Evolutionary conservation across 1,140 invertebrate species (phyloP).

Genomic region (Cyclina sinensis): DNA sequence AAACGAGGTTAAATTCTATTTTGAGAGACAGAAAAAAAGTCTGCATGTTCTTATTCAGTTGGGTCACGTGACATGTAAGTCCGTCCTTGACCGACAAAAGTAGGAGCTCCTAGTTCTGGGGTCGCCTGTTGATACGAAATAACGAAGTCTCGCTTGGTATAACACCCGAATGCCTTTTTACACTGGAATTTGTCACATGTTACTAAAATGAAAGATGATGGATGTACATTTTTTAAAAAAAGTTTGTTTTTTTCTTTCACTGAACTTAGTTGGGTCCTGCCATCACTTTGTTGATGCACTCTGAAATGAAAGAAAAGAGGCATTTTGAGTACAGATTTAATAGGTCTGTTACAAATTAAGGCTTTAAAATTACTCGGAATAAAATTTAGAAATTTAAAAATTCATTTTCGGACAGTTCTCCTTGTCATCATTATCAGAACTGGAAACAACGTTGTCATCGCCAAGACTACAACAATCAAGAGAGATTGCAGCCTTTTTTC

Average conservation of each 20-base stretch:
- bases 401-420: no score
- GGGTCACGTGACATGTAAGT: conserved; percentile 64
- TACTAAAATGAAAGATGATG: conserved; percentile 31
- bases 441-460: no score
- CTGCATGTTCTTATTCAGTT: conserved; percentile 2
- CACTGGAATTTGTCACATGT: conserved; percentile 51
- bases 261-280: conserved; percentile 77
- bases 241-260: conserved; percentile 25
- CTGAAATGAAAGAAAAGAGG: conserved; percentile 76
- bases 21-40: neutral
- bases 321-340: no score
- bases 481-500: no score
- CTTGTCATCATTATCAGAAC: no score
- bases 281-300: conserved; percentile 85
- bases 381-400: no score
- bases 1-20: conserved; percentile 15
- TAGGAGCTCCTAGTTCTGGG: conserved; percentile 63
- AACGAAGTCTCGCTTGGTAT: neutral
- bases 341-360: no score
- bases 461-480: no score
- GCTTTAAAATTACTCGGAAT: no score
- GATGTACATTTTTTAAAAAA: conserved; percentile 35
- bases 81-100: conserved; percentile 56
- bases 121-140: conserved; percentile 51
- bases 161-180: conserved; percentile 36